Conservation (phyloP, 1,140 invertebrate genomes). For the Lysiphlebus fabarum region DNA sequence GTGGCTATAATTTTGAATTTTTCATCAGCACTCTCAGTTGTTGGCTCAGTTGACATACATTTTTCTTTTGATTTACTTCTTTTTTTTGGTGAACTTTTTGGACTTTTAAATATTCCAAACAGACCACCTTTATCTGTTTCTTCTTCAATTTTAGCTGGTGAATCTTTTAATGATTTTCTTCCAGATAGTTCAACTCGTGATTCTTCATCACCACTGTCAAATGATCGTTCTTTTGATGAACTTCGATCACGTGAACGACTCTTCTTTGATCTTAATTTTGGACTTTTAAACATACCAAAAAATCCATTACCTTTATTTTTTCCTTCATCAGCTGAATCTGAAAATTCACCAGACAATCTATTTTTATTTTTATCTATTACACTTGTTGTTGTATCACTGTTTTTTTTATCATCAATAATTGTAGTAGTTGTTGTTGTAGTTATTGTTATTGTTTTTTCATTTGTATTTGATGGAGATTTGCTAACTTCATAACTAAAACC, state of each 20-base stretch:
- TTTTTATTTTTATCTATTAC: constrained; percentile 29
- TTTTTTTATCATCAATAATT: constrained; percentile 11
- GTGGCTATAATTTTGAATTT: constrained; percentile 24
- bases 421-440: neutral
- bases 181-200: constrained; percentile 18
- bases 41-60: constrained; percentile 22
- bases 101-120: constrained; percentile 39
- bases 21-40: constrained; percentile 30
- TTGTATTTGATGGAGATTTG: neutral
- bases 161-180: constrained; percentile 26
- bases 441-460: neutral
- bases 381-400: constrained; percentile 15
- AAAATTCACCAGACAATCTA: constrained; percentile 1
- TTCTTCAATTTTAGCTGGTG: constrained; percentile 14
- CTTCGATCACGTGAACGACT: constrained; percentile 39
- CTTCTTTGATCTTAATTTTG: constrained; percentile 37
- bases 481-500: constrained; percentile 34
- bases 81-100: constrained; percentile 36
- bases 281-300: constrained; percentile 47
- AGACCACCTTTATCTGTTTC: constrained; percentile 24
- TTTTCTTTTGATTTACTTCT: constrained; percentile 33
- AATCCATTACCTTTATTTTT: constrained; percentile 37
- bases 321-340: constrained; percentile 16
- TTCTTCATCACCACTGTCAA: constrained; percentile 48
- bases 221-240: constrained; percentile 38